Conservation (phyloP, 1,140 invertebrate species). For the Aphis craccivora region DNA sequence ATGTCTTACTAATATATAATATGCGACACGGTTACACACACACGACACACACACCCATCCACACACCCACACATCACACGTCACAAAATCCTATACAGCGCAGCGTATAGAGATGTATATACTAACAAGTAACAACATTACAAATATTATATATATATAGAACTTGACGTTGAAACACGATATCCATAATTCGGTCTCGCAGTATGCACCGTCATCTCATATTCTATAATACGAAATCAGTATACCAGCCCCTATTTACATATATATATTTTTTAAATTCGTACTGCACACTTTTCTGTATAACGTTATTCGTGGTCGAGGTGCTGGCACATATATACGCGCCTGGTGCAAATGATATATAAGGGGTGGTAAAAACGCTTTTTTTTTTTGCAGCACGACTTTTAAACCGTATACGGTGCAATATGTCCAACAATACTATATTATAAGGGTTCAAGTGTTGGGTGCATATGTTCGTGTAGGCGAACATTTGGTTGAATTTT, state of each 20-base stretch:
- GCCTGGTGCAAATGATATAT: neutral
- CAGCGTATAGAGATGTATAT: neutral
- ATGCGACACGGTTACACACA: neutral
- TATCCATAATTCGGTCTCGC: conserved; percentile 1
- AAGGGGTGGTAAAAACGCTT: neutral
- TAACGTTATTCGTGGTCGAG: neutral
- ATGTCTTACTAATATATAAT: neutral
- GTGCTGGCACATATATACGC: neutral
- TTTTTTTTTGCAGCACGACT: neutral
- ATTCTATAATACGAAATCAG: neutral
- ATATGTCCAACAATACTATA: neutral
- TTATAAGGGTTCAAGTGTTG: neutral
- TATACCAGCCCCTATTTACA: neutral
- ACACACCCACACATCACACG: neutral
- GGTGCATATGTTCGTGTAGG: neutral
- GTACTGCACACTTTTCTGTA: neutral
- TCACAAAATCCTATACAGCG: neutral
- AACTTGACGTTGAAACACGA: neutral
- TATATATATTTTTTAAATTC: neutral
- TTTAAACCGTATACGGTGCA: neutral
- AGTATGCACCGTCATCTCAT: conserved; percentile 4
- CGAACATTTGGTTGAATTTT: neutral
- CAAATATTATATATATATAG: neutral
- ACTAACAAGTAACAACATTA: neutral
- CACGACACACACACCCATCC: neutral